Conservation (phyloP, 2,113 vertebrate genomes). For the Phycodurus eques region DNA sequence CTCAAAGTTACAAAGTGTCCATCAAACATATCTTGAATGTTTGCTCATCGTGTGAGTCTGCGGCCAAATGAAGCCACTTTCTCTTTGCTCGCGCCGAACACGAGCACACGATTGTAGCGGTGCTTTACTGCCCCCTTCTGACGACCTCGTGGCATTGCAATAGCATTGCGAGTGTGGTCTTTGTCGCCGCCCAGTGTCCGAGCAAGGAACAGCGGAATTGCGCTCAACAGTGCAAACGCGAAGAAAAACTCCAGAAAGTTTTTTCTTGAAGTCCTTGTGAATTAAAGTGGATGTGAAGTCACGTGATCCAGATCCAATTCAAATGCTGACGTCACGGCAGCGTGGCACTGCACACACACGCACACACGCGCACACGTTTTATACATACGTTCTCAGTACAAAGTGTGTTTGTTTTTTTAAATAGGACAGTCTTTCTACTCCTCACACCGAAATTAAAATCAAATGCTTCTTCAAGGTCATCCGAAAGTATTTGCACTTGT, state of each 20-base stretch:
- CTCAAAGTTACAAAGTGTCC: neutral
- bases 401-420: too few relatives aligned
- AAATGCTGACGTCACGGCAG: neutral
- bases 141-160: conserved; percentile 12
- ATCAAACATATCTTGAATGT: neutral
- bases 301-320: neutral
- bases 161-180: conserved; percentile 3
- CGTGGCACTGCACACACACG: neutral
- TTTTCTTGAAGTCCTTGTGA: neutral
- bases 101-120: neutral
- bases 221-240: neutral
- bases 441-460: too few relatives aligned
- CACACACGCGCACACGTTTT: too few relatives aligned
- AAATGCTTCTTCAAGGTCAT: too few relatives aligned
- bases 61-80: neutral
- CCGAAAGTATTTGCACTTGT: too few relatives aligned
- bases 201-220: neutral
- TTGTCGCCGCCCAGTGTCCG: conserved; percentile 53
- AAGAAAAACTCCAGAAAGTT: neutral
- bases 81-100: neutral
- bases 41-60: neutral
- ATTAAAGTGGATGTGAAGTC: neutral
- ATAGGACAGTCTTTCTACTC: too few relatives aligned
- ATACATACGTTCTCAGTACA: too few relatives aligned
- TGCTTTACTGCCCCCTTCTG: conserved; percentile 57